Percentiles rank a stretch among this genome's conserved stretches.
Evolutionary conservation across 2,888 invertebrate species (phyloP).

Genomic region (Acanthoscelides obtectus): DNA sequence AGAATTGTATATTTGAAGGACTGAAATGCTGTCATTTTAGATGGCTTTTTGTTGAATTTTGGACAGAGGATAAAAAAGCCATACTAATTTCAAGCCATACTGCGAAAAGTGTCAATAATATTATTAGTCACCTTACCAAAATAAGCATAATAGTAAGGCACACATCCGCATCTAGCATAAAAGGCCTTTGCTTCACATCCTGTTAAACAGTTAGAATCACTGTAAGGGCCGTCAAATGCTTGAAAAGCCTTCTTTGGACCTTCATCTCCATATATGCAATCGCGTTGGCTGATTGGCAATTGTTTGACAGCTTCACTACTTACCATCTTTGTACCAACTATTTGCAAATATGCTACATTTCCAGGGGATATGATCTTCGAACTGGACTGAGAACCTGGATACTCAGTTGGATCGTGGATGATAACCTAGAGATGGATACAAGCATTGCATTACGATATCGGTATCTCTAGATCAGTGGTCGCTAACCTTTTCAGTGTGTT

Average conservation of each 20-base stretch:
- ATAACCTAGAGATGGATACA: conserved; percentile 35
- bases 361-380: conserved; percentile 26
- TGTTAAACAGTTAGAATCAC: conserved; percentile 36
- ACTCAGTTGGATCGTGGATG: conserved; percentile 34
- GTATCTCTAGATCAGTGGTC: too few relatives aligned
- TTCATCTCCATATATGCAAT: conserved; percentile 32
- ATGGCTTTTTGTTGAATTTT: too few relatives aligned
- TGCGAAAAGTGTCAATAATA: too few relatives aligned
- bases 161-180: conserved; percentile 34
- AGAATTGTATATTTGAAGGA: too few relatives aligned
- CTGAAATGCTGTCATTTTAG: too few relatives aligned
- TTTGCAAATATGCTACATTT: conserved; percentile 24
- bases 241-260: conserved; percentile 15
- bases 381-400: conserved; percentile 27
- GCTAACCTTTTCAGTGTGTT: too few relatives aligned
- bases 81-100: too few relatives aligned
- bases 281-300: conserved; percentile 31
- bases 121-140: too few relatives aligned
- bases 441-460: too few relatives aligned
- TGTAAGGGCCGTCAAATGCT: conserved; percentile 33
- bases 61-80: too few relatives aligned
- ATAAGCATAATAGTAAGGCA: conserved; percentile 32
- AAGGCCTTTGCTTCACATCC: conserved; percentile 31
- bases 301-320: conserved; percentile 28
- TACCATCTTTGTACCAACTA: conserved; percentile 27